Conservation (phyloP, 2,888 invertebrate genomes). For the Aromia moschata region DNA sequence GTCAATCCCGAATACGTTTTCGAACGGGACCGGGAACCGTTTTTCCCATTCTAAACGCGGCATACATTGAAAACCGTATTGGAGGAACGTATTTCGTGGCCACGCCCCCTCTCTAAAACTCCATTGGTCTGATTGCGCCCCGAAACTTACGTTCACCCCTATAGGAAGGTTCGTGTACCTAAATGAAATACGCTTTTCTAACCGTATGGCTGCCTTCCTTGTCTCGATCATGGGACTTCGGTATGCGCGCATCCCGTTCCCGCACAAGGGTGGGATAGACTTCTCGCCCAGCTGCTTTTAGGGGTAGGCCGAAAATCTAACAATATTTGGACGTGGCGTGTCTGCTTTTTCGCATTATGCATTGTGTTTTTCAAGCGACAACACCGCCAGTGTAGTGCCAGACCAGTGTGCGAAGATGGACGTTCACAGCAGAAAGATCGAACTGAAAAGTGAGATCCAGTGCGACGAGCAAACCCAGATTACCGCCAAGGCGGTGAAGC, state of each 20-base stretch:
- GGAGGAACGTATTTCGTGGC: slow-evolving; percentile 62
- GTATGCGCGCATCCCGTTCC: slow-evolving; percentile 43
- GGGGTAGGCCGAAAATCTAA: slow-evolving; percentile 60
- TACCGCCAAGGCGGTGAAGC: slow-evolving; percentile 68
- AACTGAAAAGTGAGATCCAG: slow-evolving; percentile 64
- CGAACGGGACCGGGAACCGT: slow-evolving; percentile 34
- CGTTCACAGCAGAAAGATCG: slow-evolving; percentile 61
- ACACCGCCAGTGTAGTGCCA: slow-evolving; percentile 43
- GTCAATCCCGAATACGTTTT: slow-evolving; percentile 35
- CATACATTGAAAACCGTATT: slow-evolving; percentile 65
- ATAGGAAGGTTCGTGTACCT: slow-evolving; percentile 60
- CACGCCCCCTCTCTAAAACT: slow-evolving; percentile 59
- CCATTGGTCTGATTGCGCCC: slow-evolving; percentile 63
- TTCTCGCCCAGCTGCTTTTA: slow-evolving; percentile 53
- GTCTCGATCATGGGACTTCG: slow-evolving; percentile 25
- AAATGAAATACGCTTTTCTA: slow-evolving; percentile 56
- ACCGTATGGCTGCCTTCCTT: slow-evolving; percentile 47
- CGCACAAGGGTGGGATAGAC: slow-evolving; percentile 52
- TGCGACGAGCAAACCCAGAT: slow-evolving; percentile 54
- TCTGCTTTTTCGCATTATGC: slow-evolving; percentile 63
- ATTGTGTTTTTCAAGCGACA: slow-evolving; percentile 50
- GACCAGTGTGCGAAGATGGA: slow-evolving; percentile 69
- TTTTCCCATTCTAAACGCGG: slow-evolving; percentile 51
- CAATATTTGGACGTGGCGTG: slow-evolving; percentile 62
- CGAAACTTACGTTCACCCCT: slow-evolving; percentile 62